Percentiles rank a stretch among this genome's conserved stretches.
Conservation (phyloP, 2,888 invertebrate genomes). For the Volucella inanis region DNA sequence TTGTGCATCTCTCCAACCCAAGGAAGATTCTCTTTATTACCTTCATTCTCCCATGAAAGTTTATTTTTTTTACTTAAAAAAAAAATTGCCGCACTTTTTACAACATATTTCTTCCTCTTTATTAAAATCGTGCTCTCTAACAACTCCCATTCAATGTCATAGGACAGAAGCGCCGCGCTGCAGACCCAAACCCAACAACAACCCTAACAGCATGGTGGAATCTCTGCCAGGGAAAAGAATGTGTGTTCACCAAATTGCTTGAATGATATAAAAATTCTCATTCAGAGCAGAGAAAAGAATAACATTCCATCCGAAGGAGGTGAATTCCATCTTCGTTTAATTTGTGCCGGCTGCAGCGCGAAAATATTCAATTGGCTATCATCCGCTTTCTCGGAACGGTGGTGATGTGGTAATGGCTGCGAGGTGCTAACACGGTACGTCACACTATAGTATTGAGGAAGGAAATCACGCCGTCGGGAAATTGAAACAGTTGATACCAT, state of each 20-base stretch:
- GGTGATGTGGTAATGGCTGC: constrained; percentile 2
- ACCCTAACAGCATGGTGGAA: constrained; percentile 23
- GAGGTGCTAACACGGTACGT: neutral
- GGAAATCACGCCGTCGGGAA: constrained; percentile 69
- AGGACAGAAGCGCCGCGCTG: too few relatives aligned
- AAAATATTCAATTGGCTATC: constrained; percentile 64
- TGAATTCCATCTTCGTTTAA: constrained; percentile 72
- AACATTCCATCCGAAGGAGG: constrained; percentile 65
- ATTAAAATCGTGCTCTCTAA: constrained; percentile 69
- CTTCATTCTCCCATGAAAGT: constrained; percentile 39
- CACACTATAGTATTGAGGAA: constrained; percentile 57
- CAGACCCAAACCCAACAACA: neutral
- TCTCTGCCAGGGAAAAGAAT: constrained; percentile 35
- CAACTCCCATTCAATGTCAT: constrained; percentile 34
- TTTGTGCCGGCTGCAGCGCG: constrained; percentile 48
- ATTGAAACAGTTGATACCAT: constrained; percentile 56
- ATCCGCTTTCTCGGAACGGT: constrained; percentile 15
- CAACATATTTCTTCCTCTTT: constrained; percentile 68
- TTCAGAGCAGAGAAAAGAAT: constrained; percentile 37
- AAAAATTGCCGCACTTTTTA: constrained; percentile 62
- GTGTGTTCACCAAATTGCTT: constrained; percentile 42
- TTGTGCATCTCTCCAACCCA: neutral
- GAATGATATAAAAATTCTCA: constrained; percentile 63
- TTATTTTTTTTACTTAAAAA: constrained; percentile 28
- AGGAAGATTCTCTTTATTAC: constrained; percentile 63